These are phyloP conservation scores for Erpobdella octoculata DNA, from an alignment of 2,888 invertebrate genomes.

Conservation along the genomic window DNA sequence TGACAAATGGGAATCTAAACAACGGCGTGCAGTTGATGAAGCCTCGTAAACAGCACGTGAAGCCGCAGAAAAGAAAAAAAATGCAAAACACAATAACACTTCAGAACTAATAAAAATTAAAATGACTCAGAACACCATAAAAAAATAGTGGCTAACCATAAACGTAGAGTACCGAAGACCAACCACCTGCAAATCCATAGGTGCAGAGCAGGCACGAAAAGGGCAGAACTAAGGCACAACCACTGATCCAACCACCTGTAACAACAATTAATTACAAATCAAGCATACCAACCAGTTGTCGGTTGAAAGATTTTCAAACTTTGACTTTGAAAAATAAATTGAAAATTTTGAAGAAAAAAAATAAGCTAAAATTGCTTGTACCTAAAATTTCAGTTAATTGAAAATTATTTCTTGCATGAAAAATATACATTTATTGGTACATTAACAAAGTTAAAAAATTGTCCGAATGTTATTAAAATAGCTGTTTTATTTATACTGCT, in stretches of 20 bases:
- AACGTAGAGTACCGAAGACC: slow-evolving; percentile 34
- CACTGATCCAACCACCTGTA: slow-evolving; percentile 65
- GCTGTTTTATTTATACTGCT: no score
- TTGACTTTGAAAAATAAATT: not conserved
- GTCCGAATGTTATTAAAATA: no score
- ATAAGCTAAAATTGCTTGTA: not conserved
- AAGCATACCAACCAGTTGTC: not conserved
- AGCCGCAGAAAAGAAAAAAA: no score
- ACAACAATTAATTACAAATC: not conserved
- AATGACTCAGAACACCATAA: not conserved
- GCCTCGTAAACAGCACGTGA: no score
- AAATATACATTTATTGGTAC: no score
- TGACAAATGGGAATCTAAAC: no score
- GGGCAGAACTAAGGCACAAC: slow-evolving; percentile 25
- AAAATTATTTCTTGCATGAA: no score
- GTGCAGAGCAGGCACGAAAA: slow-evolving; percentile 30
- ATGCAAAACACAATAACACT: no score
- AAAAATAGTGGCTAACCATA: slow-evolving; percentile 28
- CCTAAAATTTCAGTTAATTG: no score
- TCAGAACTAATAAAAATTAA: no score
- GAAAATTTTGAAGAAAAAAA: not conserved
- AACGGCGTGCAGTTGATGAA: no score
- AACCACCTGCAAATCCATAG: slow-evolving; percentile 33
- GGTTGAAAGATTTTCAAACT: not conserved
- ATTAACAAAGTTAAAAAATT: no score